Base-by-base conservation (phyloP, 2,888 invertebrate species). In the Platerodrilus igneus region DNA sequence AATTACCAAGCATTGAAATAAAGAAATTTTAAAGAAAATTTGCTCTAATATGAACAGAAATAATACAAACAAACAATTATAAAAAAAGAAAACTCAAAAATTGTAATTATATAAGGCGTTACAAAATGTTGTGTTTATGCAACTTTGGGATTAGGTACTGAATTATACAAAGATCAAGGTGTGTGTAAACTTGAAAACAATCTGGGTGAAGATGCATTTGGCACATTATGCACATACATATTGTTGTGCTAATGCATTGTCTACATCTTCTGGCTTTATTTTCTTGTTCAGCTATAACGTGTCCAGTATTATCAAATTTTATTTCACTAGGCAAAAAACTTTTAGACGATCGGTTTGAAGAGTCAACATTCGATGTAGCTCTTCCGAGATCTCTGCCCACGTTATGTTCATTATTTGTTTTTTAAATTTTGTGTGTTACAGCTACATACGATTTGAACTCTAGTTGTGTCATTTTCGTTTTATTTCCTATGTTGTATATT, bases 201-300 rank as follows among this genome's bases (percentile, higher is more conserved):
- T 18, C 25, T 42, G 41, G n/a, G n/a, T n/a, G n/a, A n/a, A n/a
- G n/a, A n/a, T n/a, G n/a, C n/a, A n/a, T n/a, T n/a, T n/a, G n/a
- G 31, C 23, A 36, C 17, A 33, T 23, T 16, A 9, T 25, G 14
- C 33, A 33, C 28, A 34, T 29, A 15, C 21, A 42, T n/a, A 44
- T 20, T 8, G 32, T 32, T 4, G 33, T 15, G 14, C 9, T 41
- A 28, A 44, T 32, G 19, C 21, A 32, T 17, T 19, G 13, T 21
- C 27, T 37, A 16, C 37, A 37, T 37, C 30, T 37, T 21, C 30
- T 34, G 23, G 11, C 13, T 37, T 10, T 18, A 23, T 36, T 22
- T 8, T 22, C 22, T 22, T 22, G n/a, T 4, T 4, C 22, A 7
- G 10, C n/a, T 22, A 22, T 22, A 7, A 19, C 7, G 9, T 22